Base-by-base conservation (phyloP, 2,113 vertebrate species). In the Antennarius striatus region DNA sequence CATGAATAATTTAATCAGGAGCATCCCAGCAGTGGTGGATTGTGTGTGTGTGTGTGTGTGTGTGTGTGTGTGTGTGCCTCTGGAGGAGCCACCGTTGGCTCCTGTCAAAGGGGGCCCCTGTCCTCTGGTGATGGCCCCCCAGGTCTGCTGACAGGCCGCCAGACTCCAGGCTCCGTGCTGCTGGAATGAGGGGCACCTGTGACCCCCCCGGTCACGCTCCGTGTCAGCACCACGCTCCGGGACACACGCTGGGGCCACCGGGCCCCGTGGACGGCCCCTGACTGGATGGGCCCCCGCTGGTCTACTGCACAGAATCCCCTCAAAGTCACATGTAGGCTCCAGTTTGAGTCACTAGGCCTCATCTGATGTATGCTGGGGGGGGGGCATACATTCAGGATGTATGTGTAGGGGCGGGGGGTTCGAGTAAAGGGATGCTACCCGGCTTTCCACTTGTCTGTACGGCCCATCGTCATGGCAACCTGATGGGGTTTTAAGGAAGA, bases 151-250 rank as follows among this genome's bases (percentile, higher is more conserved):
- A 84, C 48, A 71, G 75, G 66, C 63, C 81, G 68, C 71, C 63
- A 72, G 75, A 75, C 79, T 82, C 53, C 40, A 46, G 73, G 71
- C 78, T 69, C 64, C 82, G 81, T 75, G 88, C 81, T 81, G 78
- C 48, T 48, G 56, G 69, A 86, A 75, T 83, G 73, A 83, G 79
- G 66, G 82, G 80, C 77, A 89, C 86, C 77, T 89, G 85, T 86
- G 85, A 85, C 83, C 85, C 83, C 85, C 77, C 56, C 59, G 78
- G 71, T 73, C 83, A 78, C 40, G 40, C 75, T 75, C 63, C 80
- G 85, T 49, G 66, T n/a, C 69, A 85, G 80, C 67, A 75, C 71
- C 76, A 73, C 62, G 66, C 75, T 79, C 22, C 68, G 5, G 81
- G 75, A 82, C 72, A 61, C 86, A 87, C 61, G 67, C 82, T 82